Percentiles rank a stretch among this genome's conserved stretches.
Evolutionary conservation across 2,797 vertebrate genomes (phyloP).

Genomic region (Diplodus sargus): DNA sequence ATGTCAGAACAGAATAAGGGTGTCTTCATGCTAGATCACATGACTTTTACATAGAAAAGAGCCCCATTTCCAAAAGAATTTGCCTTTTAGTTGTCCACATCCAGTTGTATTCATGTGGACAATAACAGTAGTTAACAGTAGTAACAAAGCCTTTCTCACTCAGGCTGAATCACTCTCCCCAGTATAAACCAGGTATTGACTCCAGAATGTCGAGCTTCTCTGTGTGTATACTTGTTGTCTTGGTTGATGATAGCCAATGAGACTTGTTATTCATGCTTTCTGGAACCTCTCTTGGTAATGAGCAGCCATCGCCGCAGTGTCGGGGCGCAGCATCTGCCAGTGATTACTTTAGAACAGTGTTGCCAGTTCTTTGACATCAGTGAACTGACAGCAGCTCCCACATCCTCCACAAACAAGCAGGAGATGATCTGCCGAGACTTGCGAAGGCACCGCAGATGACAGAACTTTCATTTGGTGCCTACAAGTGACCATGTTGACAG

Average conservation of each 20-base stretch:
- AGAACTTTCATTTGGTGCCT: conserved; percentile 35
- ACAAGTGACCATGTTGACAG: conserved; percentile 30
- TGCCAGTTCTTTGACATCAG: conserved; percentile 53
- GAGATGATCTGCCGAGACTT: conserved; percentile 46
- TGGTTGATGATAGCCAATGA: conserved; percentile 27
- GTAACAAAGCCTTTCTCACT: too few species aligned
- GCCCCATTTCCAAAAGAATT: too few species aligned
- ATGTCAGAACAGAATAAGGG: conserved; percentile 4
- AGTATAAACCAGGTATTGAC: conserved; percentile 10
- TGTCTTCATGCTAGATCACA: conserved; percentile 9
- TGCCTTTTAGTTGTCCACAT: too few species aligned
- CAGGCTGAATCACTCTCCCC: not conserved
- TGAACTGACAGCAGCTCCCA: conserved; percentile 49
- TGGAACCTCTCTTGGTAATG: conserved; percentile 40
- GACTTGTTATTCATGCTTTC: conserved; percentile 30
- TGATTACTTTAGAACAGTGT: conserved; percentile 51
- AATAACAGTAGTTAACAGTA: too few species aligned
- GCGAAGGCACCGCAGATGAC: conserved; percentile 27
- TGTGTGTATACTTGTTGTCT: not conserved
- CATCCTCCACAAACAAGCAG: conserved; percentile 44
- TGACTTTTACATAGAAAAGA: not conserved
- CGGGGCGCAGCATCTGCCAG: conserved; percentile 45
- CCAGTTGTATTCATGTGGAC: too few species aligned
- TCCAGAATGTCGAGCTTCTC: conserved; percentile 8
- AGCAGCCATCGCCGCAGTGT: conserved; percentile 39